These are phyloP conservation scores for Trichopoda pennipes DNA, from an alignment of 2,888 invertebrate species.

Conservation along the genomic window DNA sequence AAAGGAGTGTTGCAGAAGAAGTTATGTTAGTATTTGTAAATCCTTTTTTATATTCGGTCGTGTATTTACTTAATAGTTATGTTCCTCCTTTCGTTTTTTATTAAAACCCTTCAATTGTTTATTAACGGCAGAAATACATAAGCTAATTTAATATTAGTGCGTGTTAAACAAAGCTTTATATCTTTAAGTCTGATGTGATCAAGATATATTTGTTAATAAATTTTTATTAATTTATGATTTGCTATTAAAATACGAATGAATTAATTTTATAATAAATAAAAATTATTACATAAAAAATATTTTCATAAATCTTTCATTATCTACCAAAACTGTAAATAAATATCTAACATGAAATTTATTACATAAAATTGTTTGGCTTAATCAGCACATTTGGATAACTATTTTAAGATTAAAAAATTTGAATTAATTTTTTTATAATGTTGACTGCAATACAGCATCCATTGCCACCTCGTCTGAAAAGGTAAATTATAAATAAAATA, in stretches of 20 bases:
- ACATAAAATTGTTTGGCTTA: neutral
- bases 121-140: neutral
- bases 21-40: constrained; percentile 35
- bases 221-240: too few species aligned
- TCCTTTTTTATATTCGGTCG: constrained; percentile 46
- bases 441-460: constrained; percentile 4
- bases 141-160: too few species aligned
- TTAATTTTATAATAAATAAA: too few species aligned
- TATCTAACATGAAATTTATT: neutral
- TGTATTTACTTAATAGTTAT: constrained; percentile 3
- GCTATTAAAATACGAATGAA: too few species aligned
- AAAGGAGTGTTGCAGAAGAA: constrained; percentile 13
- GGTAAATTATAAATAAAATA: constrained; percentile 12
- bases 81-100: constrained; percentile 5
- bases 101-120: constrained; percentile 13
- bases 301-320: too few species aligned
- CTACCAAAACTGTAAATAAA: too few species aligned
- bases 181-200: too few species aligned
- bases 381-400: constrained; percentile 6
- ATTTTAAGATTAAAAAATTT: neutral
- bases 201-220: too few species aligned
- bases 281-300: too few species aligned
- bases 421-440: too few species aligned
- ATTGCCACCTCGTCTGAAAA: constrained; percentile 34
- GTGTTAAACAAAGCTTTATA: too few species aligned